Evolutionary conservation across 1,140 invertebrate species (phyloP).

Genomic region (Chrysopa pallens): DNA sequence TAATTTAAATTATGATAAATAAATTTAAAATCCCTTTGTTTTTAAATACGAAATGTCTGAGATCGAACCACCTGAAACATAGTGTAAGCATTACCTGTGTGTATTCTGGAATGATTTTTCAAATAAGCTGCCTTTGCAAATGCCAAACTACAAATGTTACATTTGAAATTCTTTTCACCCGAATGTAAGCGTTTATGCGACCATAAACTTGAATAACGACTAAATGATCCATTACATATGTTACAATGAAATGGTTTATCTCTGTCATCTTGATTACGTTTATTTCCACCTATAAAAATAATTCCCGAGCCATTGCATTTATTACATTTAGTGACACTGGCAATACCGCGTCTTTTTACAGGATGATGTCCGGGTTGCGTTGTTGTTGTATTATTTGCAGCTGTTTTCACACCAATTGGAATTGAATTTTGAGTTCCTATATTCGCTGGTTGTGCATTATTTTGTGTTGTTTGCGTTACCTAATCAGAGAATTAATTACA

Average conservation of each 20-base stretch:
- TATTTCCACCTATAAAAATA: constrained; percentile 50
- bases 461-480: constrained; percentile 15
- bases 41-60: too few relatives aligned
- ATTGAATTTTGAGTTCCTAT: constrained; percentile 28
- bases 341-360: constrained; percentile 61
- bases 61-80: too few relatives aligned
- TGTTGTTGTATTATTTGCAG: neutral
- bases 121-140: constrained; percentile 83
- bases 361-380: constrained; percentile 35
- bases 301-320: constrained; percentile 76
- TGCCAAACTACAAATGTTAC: constrained; percentile 80
- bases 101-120: constrained; percentile 79
- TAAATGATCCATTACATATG: constrained; percentile 64
- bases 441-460: constrained; percentile 13
- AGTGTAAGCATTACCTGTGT: constrained; percentile 25
- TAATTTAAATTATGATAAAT: too few relatives aligned
- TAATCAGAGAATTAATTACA: too few relatives aligned
- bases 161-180: constrained; percentile 80
- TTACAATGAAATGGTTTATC: constrained; percentile 76
- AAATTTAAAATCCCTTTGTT: too few relatives aligned
- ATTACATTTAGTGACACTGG: constrained; percentile 67
- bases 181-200: constrained; percentile 70
- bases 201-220: constrained; percentile 68
- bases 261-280: constrained; percentile 28
- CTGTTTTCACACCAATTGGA: constrained; percentile 13